Evolutionary conservation across 2,797 vertebrate genomes (phyloP).

Genomic region (Helarctos malayanus): DNA sequence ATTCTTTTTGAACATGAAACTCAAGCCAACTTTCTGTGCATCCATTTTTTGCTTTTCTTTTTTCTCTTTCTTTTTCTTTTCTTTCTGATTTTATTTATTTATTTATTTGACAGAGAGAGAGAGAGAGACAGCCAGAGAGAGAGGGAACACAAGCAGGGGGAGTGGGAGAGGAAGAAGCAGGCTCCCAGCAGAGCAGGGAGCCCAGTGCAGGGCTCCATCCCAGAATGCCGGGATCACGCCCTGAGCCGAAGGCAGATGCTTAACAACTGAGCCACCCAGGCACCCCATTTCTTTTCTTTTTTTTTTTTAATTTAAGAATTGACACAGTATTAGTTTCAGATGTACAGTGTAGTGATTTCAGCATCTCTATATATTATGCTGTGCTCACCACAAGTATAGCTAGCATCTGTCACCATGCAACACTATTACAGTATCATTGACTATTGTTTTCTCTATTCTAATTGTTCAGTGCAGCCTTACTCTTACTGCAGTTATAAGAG

Average conservation of each 20-base stretch:
- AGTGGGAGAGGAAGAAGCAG: too few species aligned
- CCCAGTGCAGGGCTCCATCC: too few species aligned
- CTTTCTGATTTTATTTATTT: too few species aligned
- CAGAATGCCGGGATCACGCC: too few species aligned
- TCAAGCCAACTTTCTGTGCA: background rate
- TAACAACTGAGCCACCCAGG: too few species aligned
- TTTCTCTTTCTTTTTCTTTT: too few species aligned
- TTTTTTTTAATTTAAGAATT: background rate
- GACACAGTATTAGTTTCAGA: background rate
- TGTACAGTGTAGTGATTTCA: background rate
- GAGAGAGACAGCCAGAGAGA: too few species aligned
- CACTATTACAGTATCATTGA: background rate
- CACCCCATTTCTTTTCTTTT: background rate
- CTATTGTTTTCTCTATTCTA: background rate
- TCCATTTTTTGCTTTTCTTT: background rate
- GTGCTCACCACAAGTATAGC: background rate
- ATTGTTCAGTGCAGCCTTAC: slow-evolving; percentile 10
- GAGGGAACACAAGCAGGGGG: too few species aligned
- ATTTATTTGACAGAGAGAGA: too few species aligned
- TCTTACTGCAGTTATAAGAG: background rate
- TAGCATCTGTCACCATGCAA: background rate
- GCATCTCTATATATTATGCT: background rate
- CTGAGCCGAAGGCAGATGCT: too few species aligned
- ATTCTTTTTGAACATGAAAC: background rate
- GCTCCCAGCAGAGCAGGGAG: too few species aligned